phyloP scores from a whole-genome alignment of 37 sponge, comb jelly and placozoan genomes.

The Theonella swinhoei region DNA sequence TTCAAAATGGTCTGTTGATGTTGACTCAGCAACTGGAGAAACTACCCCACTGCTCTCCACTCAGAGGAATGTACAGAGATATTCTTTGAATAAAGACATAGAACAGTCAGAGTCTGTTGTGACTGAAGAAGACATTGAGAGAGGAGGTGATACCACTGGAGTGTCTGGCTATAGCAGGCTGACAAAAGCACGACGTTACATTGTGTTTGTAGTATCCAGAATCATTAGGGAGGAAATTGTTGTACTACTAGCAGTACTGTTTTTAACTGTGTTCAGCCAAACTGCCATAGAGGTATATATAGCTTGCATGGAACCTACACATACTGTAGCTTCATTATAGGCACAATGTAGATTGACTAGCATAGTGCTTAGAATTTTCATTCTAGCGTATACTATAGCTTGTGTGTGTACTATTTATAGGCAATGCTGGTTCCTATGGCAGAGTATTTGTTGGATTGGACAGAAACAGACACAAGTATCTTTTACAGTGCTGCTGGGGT shows the following conservation, averaged over 20 bases:
- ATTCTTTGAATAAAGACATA: not conserved
- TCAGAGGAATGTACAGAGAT: not conserved
- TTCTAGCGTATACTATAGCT: too few relatives aligned
- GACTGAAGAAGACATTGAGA: not conserved
- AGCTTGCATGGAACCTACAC: too few relatives aligned
- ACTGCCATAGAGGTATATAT: slow-evolving; percentile 69
- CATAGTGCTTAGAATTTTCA: too few relatives aligned
- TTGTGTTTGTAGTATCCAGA: slow-evolving; percentile 18
- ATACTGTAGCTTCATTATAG: too few relatives aligned
- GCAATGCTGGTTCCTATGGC: slow-evolving; percentile 80
- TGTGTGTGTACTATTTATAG: slow-evolving; percentile 17
- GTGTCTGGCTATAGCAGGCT: not conserved
- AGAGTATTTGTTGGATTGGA: slow-evolving; percentile 65
- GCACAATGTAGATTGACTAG: too few relatives aligned
- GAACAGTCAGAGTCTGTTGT: too few relatives aligned
- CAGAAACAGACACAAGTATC: slow-evolving; percentile 61
- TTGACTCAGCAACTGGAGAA: not conserved
- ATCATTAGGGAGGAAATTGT: slow-evolving; percentile 73
- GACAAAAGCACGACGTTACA: not conserved
- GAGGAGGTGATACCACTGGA: not conserved
- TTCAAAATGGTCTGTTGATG: not conserved
- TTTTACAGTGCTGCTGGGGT: slow-evolving; percentile 74
- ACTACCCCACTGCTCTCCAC: not conserved
- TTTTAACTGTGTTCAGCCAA: slow-evolving; percentile 82
- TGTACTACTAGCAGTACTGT: slow-evolving; percentile 63